Conservation (phyloP, 37 sponge, comb jelly and placozoan genomes). For the Haliclona indistincta region DNA sequence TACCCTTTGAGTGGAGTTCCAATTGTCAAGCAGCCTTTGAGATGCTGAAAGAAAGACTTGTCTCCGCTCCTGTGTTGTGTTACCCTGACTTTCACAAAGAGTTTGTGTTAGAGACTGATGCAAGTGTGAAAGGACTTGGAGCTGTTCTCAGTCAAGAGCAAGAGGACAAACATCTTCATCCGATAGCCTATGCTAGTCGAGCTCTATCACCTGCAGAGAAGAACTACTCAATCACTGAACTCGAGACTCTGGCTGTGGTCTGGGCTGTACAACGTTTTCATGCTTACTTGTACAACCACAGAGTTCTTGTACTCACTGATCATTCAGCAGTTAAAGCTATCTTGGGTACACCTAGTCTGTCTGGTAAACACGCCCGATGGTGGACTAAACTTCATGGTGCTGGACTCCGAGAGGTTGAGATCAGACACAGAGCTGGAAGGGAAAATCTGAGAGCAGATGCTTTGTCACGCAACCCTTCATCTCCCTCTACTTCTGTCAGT, state of each 20-base stretch:
- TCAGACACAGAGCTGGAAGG: conserved; percentile 8
- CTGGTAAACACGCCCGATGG: not conserved
- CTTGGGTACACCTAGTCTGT: not conserved
- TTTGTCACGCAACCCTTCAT: not conserved
- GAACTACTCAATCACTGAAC: not conserved
- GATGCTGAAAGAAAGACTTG: not conserved
- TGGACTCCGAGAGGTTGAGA: conserved; percentile 6
- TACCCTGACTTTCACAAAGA: conserved; percentile 31
- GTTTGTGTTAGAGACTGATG: conserved; percentile 44
- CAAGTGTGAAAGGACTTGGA: conserved; percentile 45
- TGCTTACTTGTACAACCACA: not conserved
- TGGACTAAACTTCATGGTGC: not conserved
- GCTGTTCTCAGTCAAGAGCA: conserved; percentile 38
- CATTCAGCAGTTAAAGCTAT: not conserved
- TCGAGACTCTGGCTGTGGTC: conserved; percentile 5
- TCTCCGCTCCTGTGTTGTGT: conserved; percentile 22
- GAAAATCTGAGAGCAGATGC: conserved; percentile 2
- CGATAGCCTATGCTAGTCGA: conserved; percentile 20
- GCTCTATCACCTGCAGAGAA: conserved; percentile 5
- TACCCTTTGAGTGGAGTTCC: conserved; percentile 1
- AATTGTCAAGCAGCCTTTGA: conserved; percentile 6
- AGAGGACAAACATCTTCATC: conserved; percentile 3
- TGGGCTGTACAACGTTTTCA: not conserved
- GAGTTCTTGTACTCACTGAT: not conserved
- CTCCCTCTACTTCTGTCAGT: not conserved